Percentiles rank a stretch among this genome's conserved stretches.
Conservation (phyloP, 2,888 invertebrate genomes). For the Lissonota sp. region DNA sequence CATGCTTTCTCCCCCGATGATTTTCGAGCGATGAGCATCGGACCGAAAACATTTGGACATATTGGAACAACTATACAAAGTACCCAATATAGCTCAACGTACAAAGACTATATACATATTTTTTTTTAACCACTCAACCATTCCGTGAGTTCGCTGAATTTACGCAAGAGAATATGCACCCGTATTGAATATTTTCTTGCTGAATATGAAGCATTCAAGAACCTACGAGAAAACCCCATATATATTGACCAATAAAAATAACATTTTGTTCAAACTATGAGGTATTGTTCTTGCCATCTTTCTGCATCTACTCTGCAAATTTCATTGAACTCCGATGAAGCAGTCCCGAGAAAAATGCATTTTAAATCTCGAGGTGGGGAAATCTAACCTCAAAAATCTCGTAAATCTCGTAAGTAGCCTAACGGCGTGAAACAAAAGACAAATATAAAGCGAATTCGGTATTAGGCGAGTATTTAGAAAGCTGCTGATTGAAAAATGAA, state of each 20-base stretch:
- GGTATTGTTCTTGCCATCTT: no score
- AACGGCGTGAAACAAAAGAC: no score
- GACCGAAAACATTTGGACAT: slow-evolving; percentile 81
- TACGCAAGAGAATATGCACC: neutral
- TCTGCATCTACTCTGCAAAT: no score
- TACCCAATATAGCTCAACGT: slow-evolving; percentile 27
- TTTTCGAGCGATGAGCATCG: slow-evolving; percentile 71
- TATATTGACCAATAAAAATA: neutral
- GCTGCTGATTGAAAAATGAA: no score
- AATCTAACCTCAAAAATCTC: no score
- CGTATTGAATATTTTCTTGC: neutral
- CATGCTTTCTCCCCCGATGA: slow-evolving; percentile 23
- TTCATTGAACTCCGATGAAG: no score
- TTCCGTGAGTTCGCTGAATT: neutral
- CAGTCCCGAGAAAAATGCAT: no score
- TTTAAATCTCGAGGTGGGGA: no score
- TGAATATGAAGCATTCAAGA: neutral
- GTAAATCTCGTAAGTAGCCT: no score
- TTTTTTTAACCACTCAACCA: neutral
- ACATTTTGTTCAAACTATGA: neutral
- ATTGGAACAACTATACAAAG: slow-evolving; percentile 73
- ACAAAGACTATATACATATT: slow-evolving; percentile 50
- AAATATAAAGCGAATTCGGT: no score
- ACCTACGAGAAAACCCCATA: neutral
- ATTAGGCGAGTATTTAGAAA: no score